Base-by-base conservation (phyloP, 2,888 invertebrate genomes). In the Plebejus argus region DNA sequence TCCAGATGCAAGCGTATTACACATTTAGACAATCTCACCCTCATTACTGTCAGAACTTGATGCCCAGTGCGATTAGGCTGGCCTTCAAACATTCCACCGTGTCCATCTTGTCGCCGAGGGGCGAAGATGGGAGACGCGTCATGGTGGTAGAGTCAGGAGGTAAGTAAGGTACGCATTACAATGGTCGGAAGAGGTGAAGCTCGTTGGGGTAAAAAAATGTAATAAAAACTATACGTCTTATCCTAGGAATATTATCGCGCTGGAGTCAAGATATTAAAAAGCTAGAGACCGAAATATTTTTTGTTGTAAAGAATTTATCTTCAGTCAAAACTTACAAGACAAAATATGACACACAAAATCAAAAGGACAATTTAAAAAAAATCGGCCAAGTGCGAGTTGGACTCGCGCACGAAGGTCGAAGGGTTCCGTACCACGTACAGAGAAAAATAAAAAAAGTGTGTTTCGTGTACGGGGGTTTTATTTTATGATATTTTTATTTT, bases 1-100 rank as follows among this genome's bases (percentile, higher is more conserved):
- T 91, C 45, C 87, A 97, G 97, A 95, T 97, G 83, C 95, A 95
- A 90, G 95, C 95, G 76, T 97, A 96, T 84, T 97, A 96, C 89
- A 95, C 95, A 83, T 97, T 97, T 89, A 95, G 96, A 81, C 76
- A 89, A 20, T 95, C 95, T 79, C 95, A 97, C 83, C 95, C 95
- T 0, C 94, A 95, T 23, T 94, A 96, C 78, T 96, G 96, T 83
- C 86, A 89, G 0, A 93, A 96, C 82, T 91, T 98, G 74, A 84
- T 95, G 10, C 97, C 97, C 0, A 92, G 93, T 5, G 91, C 89
- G n/a, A 94, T 96, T 10, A 92, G 94, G n/a, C 90, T 94, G 58
- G 95, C 96, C 1, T 96, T 97, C 82, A 91, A 95, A 79, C 94
- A 96, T 78, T 96, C 96, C 78, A 91, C 97, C 15, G 90, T 97